Evolutionary conservation across 2,888 invertebrate genomes (phyloP).

Genomic region (Meloe dianella): DNA sequence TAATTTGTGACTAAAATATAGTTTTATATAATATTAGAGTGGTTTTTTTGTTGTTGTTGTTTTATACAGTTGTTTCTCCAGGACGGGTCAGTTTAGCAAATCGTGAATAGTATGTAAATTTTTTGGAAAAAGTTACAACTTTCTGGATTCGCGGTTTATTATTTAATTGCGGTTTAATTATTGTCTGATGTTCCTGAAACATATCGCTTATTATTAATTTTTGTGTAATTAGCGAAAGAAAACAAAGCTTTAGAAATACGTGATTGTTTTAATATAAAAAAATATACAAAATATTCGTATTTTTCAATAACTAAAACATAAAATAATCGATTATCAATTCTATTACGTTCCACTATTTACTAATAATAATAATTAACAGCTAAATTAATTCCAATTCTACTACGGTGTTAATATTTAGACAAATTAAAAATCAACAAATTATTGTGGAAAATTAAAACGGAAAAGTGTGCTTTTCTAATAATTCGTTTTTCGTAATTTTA

Average conservation of each 20-base stretch:
- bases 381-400: slow-evolving; percentile 39
- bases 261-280: slow-evolving; percentile 44
- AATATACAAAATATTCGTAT: slow-evolving; percentile 40
- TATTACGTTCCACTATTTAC: neutral
- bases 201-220: neutral
- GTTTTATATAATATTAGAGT: neutral
- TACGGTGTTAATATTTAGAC: slow-evolving; percentile 24
- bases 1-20: slow-evolving; percentile 14
- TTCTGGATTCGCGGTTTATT: slow-evolving; percentile 45
- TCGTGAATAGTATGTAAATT: slow-evolving; percentile 55
- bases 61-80: slow-evolving; percentile 51
- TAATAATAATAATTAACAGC: neutral
- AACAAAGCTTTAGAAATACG: slow-evolving; percentile 19
- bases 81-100: slow-evolving; percentile 51
- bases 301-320: neutral
- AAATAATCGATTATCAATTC: neutral
- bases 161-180: no score
- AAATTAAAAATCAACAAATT: neutral
- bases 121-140: slow-evolving; percentile 51
- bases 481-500: neutral
- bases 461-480: neutral
- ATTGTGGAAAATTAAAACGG: neutral
- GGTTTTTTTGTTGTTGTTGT: neutral
- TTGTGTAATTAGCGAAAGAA: neutral
- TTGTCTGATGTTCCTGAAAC: slow-evolving; percentile 43